These are phyloP conservation scores for Marmota monax DNA, from an alignment of 2,113 vertebrate genomes.

Conservation along the genomic window DNA sequence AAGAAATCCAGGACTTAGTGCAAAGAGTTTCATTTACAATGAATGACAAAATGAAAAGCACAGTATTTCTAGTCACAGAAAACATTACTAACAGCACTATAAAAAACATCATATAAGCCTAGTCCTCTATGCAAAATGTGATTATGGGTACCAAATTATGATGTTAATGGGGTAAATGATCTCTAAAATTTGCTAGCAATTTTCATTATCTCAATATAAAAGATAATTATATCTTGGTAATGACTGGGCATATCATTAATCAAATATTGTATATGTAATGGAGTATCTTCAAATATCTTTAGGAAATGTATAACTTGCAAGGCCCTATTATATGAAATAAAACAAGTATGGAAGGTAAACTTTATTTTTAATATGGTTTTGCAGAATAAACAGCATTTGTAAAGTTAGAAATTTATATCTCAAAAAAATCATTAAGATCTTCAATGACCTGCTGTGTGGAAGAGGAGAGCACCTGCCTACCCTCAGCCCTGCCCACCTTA, in stretches of 20 bases:
- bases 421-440: background rate
- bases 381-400: slow-evolving; percentile 26
- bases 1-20: background rate
- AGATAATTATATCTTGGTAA: slow-evolving; percentile 13
- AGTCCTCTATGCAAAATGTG: background rate
- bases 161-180: slow-evolving; percentile 16
- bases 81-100: slow-evolving; percentile 32
- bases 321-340: background rate
- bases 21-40: slow-evolving; percentile 35
- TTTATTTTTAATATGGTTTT: slow-evolving; percentile 24
- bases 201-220: slow-evolving; percentile 11
- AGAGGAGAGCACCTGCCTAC: too few relatives aligned
- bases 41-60: background rate
- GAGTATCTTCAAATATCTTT: slow-evolving; percentile 41
- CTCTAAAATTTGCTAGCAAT: slow-evolving; percentile 51
- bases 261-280: slow-evolving; percentile 39
- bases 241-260: background rate
- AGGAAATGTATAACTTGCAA: slow-evolving; percentile 32
- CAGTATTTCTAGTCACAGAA: slow-evolving; percentile 32
- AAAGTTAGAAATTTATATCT: background rate
- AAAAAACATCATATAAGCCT: background rate
- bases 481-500: too few relatives aligned
- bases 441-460: background rate
- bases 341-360: background rate
- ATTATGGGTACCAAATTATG: slow-evolving; percentile 22